Evolutionary conservation across 2,113 vertebrate species (phyloP), one percentile per base, ranked within the genome.

Genomic region (Prionailurus bengalensis): DNA sequence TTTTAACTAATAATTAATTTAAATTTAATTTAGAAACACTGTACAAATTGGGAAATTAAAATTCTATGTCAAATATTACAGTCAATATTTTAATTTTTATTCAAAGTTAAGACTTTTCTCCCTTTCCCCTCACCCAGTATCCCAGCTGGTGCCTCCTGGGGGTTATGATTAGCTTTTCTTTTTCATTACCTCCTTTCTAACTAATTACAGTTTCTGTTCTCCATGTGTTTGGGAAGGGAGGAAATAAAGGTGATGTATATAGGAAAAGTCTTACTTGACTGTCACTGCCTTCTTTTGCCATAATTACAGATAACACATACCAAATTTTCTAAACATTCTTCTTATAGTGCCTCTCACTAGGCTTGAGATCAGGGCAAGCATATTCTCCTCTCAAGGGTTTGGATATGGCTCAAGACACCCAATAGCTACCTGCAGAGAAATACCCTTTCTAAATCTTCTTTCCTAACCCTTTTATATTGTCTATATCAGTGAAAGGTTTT

Each of bases 1-100:
- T 76, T 27, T 66, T 63, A 85, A 27, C 36, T 73, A 61, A 66
- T 51, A 68, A 92, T n/a, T 36, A 29, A 79, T 51, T 78, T 25
- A 70, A n/a, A 21, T 39, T 31, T 91, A 45, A 74, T 12, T 61
- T 15, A 29, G 3, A 68, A 80, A 12, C 33, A 80, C 16, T 90
- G 21, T n/a, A 14, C 14, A 65, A 78, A 79, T 51, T 90, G 25
- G 21, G 5, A 65, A 79, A 79, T 42, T 65, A 79, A 78, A 36
- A 65, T 90, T 51, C 31, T 53, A 14, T 78, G 31, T 65, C 73
- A 79, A 36, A 79, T 78, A 65, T 45, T 90, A 89, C 15, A 65
- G 14, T 42, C 23, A 90, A n/a, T 79, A 90, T 36, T 90, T 78
- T 78, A 65, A 79, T 51, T 90, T 90, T 79, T 74, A 65, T 90